Conservation (phyloP, 1,140 invertebrate species). For the Reticulitermes speratus region DNA sequence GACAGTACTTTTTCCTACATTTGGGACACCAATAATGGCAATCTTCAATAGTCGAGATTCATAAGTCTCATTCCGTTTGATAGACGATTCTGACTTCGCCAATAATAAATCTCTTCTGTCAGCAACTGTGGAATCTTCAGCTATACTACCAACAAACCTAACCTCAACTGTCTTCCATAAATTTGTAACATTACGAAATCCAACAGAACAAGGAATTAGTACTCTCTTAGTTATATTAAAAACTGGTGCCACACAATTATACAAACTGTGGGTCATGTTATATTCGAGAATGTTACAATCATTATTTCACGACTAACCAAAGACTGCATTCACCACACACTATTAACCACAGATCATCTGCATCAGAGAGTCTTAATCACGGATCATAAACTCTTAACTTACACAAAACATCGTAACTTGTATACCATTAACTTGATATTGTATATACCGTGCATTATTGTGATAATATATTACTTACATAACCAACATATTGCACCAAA, state of each 20-base stretch:
- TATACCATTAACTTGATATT: no score
- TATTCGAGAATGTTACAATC: no score
- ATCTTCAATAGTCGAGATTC: constrained; percentile 63
- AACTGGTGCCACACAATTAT: not conserved
- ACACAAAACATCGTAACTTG: no score
- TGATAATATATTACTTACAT: no score
- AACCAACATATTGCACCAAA: no score
- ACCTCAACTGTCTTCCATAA: not conserved
- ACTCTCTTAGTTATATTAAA: not conserved
- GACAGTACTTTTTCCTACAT: constrained; percentile 92
- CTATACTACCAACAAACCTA: not conserved
- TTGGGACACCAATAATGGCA: constrained; percentile 86
- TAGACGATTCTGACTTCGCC: not conserved
- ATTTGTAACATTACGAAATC: not conserved
- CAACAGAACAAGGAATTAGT: not conserved
- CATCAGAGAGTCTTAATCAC: no score
- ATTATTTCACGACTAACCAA: no score
- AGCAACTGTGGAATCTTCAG: not conserved
- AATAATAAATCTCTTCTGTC: not conserved
- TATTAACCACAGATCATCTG: no score
- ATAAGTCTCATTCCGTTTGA: not conserved
- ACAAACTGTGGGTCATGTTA: not conserved
- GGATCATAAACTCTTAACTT: no score
- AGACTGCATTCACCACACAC: no score
- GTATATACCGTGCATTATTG: no score